Conservation (phyloP, 2,888 invertebrate genomes). For the Chloroclystis v-ata region DNA sequence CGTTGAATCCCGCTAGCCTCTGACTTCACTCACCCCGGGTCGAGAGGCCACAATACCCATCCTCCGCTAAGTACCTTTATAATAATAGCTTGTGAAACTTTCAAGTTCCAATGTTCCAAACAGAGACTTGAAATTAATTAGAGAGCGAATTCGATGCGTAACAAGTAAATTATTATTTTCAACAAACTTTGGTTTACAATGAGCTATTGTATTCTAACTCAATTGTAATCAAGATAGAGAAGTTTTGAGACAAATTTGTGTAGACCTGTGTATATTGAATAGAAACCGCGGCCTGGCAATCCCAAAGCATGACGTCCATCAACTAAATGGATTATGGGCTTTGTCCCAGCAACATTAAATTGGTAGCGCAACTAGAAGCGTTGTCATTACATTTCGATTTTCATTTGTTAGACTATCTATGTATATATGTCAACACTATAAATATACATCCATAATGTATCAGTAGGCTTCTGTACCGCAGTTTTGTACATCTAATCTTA, state of each 20-base stretch:
- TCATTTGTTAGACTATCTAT: no score
- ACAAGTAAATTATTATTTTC: conserved; percentile 11
- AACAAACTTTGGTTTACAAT: background rate
- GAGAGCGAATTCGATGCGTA: background rate
- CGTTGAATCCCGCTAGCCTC: conserved; percentile 6
- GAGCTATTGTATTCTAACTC: background rate
- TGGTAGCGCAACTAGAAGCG: no score
- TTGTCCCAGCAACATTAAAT: no score
- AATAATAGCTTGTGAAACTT: background rate
- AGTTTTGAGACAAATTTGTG: background rate
- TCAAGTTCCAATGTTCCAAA: conserved; percentile 2
- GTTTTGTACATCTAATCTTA: no score
- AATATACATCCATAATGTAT: no score
- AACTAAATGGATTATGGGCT: no score
- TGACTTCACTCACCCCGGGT: conserved; percentile 2
- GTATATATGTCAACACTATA: no score
- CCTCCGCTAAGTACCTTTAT: background rate
- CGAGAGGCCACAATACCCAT: background rate
- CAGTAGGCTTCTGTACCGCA: no score
- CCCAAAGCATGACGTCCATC: no score
- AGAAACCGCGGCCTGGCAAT: no score
- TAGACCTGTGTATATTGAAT: no score
- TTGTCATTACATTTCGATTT: no score
- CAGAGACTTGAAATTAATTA: conserved; percentile 2
- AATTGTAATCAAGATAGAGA: background rate